phyloP scores from a whole-genome alignment of 2,888 invertebrate genomes.

The Germaria angustata region DNA sequence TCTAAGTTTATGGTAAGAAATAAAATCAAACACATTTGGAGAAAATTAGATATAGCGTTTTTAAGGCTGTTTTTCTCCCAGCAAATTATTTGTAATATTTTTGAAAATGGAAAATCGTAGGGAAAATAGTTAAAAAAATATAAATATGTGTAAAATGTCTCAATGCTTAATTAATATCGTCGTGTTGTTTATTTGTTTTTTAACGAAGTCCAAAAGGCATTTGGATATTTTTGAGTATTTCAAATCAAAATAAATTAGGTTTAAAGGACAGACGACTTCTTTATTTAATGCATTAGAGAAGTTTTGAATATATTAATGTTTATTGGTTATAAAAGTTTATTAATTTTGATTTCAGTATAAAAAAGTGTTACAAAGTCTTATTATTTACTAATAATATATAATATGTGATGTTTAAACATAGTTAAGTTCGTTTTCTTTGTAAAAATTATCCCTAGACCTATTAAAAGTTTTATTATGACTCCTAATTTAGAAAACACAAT shows the following conservation, averaged over 20 bases:
- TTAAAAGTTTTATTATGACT: conserved; percentile 6
- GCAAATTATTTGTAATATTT: no score
- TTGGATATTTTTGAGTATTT: no score
- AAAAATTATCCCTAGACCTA: conserved; percentile 46
- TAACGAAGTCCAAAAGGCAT: no score
- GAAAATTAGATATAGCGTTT: no score
- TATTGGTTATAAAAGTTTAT: neutral
- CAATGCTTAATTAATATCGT: no score
- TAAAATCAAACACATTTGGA: no score
- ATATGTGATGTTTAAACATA: conserved; percentile 53
- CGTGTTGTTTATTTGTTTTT: no score
- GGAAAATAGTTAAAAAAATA: no score
- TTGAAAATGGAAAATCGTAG: no score
- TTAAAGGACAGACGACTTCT: neutral
- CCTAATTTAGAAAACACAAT: conserved; percentile 74
- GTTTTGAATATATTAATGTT: conserved; percentile 35
- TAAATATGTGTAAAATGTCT: no score
- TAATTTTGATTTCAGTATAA: conserved; percentile 48
- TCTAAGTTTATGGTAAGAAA: no score
- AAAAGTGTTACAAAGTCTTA: conserved; percentile 63
- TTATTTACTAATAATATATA: conserved; percentile 49
- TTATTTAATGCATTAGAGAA: conserved; percentile 40
- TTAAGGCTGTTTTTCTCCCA: no score
- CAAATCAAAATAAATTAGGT: neutral
- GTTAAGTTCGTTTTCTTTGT: conserved; percentile 54